Conservation (phyloP, 2,888 invertebrate genomes). For the Criorhina ranunculi region DNA sequence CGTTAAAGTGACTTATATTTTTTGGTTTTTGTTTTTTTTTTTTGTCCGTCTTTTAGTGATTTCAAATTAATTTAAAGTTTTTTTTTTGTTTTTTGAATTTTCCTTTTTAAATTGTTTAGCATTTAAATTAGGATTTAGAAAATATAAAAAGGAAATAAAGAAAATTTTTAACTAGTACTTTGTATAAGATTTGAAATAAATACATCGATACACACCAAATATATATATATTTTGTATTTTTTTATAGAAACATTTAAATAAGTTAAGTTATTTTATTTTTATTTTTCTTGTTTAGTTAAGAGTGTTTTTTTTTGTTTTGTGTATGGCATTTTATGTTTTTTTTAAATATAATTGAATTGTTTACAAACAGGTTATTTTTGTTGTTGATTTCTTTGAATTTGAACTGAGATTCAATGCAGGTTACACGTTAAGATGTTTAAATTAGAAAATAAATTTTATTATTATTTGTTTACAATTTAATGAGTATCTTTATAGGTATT, state of each 20-base stretch:
- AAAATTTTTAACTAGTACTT: slow-evolving; percentile 66
- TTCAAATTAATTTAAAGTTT: slow-evolving; percentile 57
- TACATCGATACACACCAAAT: slow-evolving; percentile 68
- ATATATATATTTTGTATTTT: slow-evolving; percentile 47
- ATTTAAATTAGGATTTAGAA: slow-evolving; percentile 52
- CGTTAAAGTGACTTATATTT: slow-evolving; percentile 44
- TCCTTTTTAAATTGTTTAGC: slow-evolving; percentile 21
- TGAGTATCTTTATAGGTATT: slow-evolving; percentile 36
- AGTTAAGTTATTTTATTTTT: slow-evolving; percentile 40
- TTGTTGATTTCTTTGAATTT: slow-evolving; percentile 21
- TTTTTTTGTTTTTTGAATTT: slow-evolving; percentile 10
- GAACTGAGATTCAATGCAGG: slow-evolving; percentile 46
- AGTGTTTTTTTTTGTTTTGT: slow-evolving; percentile 37
- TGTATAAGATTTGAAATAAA: slow-evolving; percentile 58
- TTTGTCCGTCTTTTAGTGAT: slow-evolving; percentile 39
- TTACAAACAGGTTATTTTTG: slow-evolving; percentile 59
- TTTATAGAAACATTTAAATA: slow-evolving; percentile 67
- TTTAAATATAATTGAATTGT: slow-evolving; percentile 66
- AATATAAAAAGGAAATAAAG: slow-evolving; percentile 41
- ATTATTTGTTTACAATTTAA: slow-evolving; percentile 14
- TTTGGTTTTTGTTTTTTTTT: slow-evolving; percentile 29
- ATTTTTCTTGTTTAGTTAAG: slow-evolving; percentile 26
- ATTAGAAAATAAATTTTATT: slow-evolving; percentile 16
- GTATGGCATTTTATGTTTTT: slow-evolving; percentile 40
- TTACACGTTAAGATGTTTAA: slow-evolving; percentile 31